Evolutionary conservation across 1,140 invertebrate species (phyloP), one percentile per base, ranked within the genome.

Genomic region (Contarinia nasturtii): DNA sequence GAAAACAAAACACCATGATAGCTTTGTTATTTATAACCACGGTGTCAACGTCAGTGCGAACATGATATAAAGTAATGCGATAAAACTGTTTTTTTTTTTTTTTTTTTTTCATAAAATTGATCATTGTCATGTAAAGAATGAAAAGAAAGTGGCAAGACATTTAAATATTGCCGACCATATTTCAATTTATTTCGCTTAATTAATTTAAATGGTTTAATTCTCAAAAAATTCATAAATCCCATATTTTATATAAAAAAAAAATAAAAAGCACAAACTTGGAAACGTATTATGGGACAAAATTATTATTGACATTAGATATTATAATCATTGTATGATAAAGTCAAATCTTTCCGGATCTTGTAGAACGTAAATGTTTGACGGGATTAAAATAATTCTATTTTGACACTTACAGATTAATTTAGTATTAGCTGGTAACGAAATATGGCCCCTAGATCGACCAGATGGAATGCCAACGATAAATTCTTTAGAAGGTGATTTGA

Each of bases 391-490:
- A 8, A 21, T 19, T 44, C 18, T 21, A 36, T 49, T 33, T 11
- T 36, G 20, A 47, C 17, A 21, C 48, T 56, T 58, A 33, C 56
- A 63, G 61, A 59, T 64, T 62, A 63, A 58, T 63, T 61, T 64
- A 64, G 61, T 64, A 52, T 55, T 63, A 64, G 61, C 61, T 61
- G 74, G 67, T 60, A 71, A 76, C 56, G 79, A 82, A 61, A 71
- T 82, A 56, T 86, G 82, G 82, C 80, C 80, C 34, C 61, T 82
- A 63, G 80, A 86, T 53, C 69, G 82, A 61, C 82, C 82, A 14
- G 73, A 77, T 15, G 81, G 80, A 34, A 85, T 86, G 80, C 80
- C 83, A 43, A 77, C 80, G 53, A 84, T 90, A 54, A 76, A 80
- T 49, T 80, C 81, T 18, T 66, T 94, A 52, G 88, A 92, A 61